Base-by-base conservation (phyloP, 2,888 invertebrate genomes). In the Campopleginae sp. region DNA sequence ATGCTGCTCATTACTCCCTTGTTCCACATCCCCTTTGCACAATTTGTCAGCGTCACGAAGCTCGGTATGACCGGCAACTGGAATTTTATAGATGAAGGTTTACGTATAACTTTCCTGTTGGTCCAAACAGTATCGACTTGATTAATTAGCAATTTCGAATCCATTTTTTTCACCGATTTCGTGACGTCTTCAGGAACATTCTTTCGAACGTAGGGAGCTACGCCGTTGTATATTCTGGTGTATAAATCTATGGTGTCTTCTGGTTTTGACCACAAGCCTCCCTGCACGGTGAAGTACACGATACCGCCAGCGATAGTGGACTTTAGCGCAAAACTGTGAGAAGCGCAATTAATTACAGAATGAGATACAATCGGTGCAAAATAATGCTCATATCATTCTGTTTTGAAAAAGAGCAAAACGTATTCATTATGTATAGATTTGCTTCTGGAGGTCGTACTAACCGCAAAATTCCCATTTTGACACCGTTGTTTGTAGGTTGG, bases 181-280 rank as follows among this genome's bases (percentile, higher is more conserved):
- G 86, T 68, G 8, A 93, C 80, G 74, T 91, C 90, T 38, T 90
- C 72, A 0, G 92, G 91, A 19, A 92, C 75, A 81, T 91, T 91
- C 33, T 91, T 78, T 79, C 89, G 90, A 3, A 94, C 70, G 19
- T 90, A 90, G 4, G 93, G 93, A 31, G 90, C 88, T 42, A 92
- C 54, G 19, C 86, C 90, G 65, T 90, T 90, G 76, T 92, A 91
- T 2, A 94, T 78, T 84, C 89, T 92, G 38, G 81, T 87, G 82
- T 94, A 94, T 33, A 94, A 86, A 85, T 92, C 89, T 7, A 91
- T 90, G 12, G 91, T 92, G 23, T 93, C 92, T 65, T 94, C 93
- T 0, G 93, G 88, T 19, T 88, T 91, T 5, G 92, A 93, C 94
- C 94, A 94, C 0, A 94, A 83, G 48, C 94, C 94, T 86, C 92